Base-by-base conservation (phyloP, 2,888 invertebrate species). In the Drosophila mulleri region DNA sequence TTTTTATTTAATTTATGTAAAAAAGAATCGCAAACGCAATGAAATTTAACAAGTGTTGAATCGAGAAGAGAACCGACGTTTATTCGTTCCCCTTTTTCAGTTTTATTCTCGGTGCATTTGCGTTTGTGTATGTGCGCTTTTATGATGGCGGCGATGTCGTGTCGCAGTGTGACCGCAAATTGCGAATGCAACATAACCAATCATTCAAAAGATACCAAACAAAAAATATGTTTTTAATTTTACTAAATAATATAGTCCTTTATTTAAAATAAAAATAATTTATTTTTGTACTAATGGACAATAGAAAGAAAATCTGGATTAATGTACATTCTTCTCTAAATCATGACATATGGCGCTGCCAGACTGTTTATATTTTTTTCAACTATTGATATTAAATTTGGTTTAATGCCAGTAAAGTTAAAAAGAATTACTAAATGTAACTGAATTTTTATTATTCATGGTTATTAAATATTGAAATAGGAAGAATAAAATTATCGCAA, bases 1-100 rank as follows among this genome's bases (percentile, higher is more conserved):
- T 75, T 78, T 82, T 80, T 78, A 74, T 82, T 86, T 87, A 78
- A 82, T 90, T 88, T 78, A 74, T 84, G 83, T 89, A 89, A 82
- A 90, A 90, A 90, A 90, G 82, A 82, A 90, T 83, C 90, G 84
- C 88, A 89, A 88, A 87, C 89, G 89, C 88, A 86, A 90, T 87
- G 81, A 90, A 90, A 92, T 91, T 91, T 88, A 91, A 92, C 92
- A 91, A 91, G 91, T 91, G 88, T 89, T 90, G 90, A 89, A 84
- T 90, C 85, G 76, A 83, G 77, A 90, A 89, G 83, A 91, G 89
- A 90, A 90, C 84, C 81, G 75, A 83, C 81, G 80, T 80, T 71
- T 63, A 41, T 57, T 60, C 85, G 72, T 83, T 85, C 76, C 78
- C 72, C 75, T 78, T 83, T 83, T 72, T 70, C 74, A 72, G 79